Conservation (phyloP, 92 coral and sea anemone species). For the Meandrina meandrites region DNA sequence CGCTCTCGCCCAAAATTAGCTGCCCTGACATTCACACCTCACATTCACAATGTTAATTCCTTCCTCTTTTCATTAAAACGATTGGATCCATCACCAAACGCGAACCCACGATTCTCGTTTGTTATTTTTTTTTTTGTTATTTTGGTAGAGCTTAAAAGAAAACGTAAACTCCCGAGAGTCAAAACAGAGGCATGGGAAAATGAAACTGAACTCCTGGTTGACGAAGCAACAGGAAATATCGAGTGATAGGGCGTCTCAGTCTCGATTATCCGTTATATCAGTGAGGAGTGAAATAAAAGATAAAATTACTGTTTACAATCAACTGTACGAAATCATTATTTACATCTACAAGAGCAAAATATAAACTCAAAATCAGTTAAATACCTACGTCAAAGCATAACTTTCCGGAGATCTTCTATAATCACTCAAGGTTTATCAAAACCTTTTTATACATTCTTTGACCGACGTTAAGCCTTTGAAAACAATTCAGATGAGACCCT, state of each 20-base stretch:
- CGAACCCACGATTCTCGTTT: not conserved
- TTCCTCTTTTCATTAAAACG: not conserved
- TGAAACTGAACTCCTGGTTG: not conserved
- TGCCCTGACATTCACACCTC: too few species aligned
- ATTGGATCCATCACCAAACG: not conserved
- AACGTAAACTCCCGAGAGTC: not conserved
- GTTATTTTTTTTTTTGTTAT: not conserved
- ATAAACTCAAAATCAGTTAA: not conserved
- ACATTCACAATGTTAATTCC: not conserved
- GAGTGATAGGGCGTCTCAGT: not conserved
- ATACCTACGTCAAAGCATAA: not conserved
- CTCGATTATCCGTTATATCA: conserved; percentile 4
- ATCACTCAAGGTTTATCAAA: too few species aligned
- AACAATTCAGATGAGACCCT: not conserved
- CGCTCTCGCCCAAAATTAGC: too few species aligned
- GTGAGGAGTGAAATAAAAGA: not conserved
- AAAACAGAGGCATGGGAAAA: not conserved
- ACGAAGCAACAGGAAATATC: conserved; percentile 4
- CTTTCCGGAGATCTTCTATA: too few species aligned
- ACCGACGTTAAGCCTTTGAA: not conserved
- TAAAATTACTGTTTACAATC: not conserved
- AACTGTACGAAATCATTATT: not conserved
- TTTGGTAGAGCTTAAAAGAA: not conserved
- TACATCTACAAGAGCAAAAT: not conserved
- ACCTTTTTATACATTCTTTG: too few species aligned